Conservation (phyloP, 1,140 invertebrate genomes). For the Reticulitermes speratus region DNA sequence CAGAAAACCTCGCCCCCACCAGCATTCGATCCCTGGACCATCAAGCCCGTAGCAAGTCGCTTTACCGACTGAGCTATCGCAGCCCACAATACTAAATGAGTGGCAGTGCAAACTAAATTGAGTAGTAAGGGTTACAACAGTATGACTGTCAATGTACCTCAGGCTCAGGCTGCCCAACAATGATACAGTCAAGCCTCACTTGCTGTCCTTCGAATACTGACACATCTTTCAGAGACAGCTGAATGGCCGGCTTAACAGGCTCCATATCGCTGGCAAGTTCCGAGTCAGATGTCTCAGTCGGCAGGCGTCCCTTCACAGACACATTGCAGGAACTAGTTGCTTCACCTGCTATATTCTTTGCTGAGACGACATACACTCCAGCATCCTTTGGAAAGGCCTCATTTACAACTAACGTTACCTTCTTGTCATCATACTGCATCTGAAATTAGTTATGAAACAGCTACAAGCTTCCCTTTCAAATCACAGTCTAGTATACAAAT, state of each 20-base stretch:
- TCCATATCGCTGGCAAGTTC: conserved; percentile 69
- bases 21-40: too few species aligned
- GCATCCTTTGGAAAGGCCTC: conserved; percentile 72
- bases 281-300: conserved; percentile 71
- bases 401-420: conserved; percentile 62
- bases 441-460: conserved; percentile 43
- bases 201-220: conserved; percentile 68
- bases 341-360: conserved; percentile 65
- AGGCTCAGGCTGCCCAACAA: conserved; percentile 83
- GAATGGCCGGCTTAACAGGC: conserved; percentile 69
- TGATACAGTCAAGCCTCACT: conserved; percentile 74
- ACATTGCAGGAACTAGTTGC: conserved; percentile 61
- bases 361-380: conserved; percentile 64
- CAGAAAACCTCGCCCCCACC: too few species aligned
- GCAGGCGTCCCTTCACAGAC: conserved; percentile 67
- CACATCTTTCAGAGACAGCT: conserved; percentile 67
- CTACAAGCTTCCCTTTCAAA: conserved; percentile 43
- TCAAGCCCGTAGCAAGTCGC: too few species aligned
- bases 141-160: conserved; percentile 54
- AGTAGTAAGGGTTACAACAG: too few species aligned
- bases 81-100: too few species aligned
- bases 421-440: conserved; percentile 59
- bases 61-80: too few species aligned
- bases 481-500: neutral
- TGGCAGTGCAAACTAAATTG: too few species aligned